Percentiles rank a stretch among this genome's conserved stretches.
These are phyloP conservation scores for Drosophila gunungcola DNA, from an alignment of 1,140 invertebrate genomes.

Conservation along the genomic window DNA sequence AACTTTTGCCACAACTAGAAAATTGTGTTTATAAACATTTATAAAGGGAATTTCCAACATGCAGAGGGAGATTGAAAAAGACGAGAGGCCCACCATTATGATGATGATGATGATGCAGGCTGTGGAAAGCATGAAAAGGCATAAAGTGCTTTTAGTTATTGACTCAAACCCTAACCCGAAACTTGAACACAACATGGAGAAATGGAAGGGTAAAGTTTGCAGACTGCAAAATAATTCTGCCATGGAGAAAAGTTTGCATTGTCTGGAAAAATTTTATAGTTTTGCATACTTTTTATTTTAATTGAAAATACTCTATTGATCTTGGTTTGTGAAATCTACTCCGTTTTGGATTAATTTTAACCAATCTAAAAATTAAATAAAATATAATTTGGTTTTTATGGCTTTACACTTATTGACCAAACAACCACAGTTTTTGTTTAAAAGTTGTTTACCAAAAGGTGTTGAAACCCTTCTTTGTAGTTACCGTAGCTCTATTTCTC, in stretches of 20 bases:
- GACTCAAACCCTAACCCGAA: conserved; percentile 52
- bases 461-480: conserved; percentile 14
- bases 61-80: conserved; percentile 11
- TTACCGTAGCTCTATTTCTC: conserved; percentile 3
- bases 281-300: conserved; percentile 19
- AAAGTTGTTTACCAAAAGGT: neutral
- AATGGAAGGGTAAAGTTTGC: conserved; percentile 56
- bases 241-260: conserved; percentile 59
- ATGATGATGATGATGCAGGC: conserved; percentile 25
- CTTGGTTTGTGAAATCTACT: neutral
- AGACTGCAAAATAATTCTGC: conserved; percentile 63
- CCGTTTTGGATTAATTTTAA: too few relatives aligned
- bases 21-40: conserved; percentile 82
- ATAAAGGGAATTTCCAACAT: conserved; percentile 64
- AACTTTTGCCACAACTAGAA: conserved; percentile 56
- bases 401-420: neutral
- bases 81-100: conserved; percentile 8
- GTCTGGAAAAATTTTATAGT: conserved; percentile 22
- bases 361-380: too few relatives aligned
- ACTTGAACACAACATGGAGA: conserved; percentile 35
- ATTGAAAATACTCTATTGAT: conserved; percentile 1
- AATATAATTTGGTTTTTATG: neutral
- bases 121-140: conserved; percentile 19
- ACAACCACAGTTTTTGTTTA: neutral
- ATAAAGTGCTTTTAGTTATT: conserved; percentile 74